Evolutionary conservation across 2,797 vertebrate species (phyloP).

Genomic region (Danio aesculapii): DNA sequence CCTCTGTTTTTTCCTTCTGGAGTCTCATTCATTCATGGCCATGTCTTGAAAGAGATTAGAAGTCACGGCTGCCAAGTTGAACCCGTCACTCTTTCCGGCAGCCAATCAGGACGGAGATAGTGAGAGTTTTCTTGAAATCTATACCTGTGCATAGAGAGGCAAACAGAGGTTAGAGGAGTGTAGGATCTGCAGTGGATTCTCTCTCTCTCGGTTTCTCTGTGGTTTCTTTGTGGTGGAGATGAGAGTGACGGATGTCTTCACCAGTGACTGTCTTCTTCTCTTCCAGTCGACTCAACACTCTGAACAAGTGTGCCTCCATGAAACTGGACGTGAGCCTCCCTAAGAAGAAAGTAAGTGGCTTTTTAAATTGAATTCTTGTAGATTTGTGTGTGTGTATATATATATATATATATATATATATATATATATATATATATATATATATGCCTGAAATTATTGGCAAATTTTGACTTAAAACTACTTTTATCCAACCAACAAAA

Average conservation of each 20-base stretch:
- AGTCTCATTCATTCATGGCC: conserved; percentile 37
- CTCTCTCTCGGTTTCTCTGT: conserved; percentile 6
- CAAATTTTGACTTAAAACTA: too few relatives aligned
- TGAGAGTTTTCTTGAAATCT: conserved; percentile 38
- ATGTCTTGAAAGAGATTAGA: conserved; percentile 47
- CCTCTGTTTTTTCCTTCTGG: conserved; percentile 23
- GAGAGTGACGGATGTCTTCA: conserved; percentile 26
- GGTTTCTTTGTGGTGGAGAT: conserved; percentile 37
- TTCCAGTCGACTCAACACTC: conserved; percentile 92
- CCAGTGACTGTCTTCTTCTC: conserved; percentile 63
- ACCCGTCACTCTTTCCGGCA: conserved; percentile 11
- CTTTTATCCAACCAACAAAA: too few relatives aligned
- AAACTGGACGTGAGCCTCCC: conserved; percentile 96
- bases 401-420: too few relatives aligned
- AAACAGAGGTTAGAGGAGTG: conserved; percentile 29
- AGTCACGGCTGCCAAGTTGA: conserved; percentile 21
- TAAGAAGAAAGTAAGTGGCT: conserved; percentile 91
- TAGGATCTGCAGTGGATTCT: conserved; percentile 17
- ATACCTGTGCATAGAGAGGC: conserved; percentile 47
- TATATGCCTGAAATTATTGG: too few relatives aligned
- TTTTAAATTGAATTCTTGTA: background rate
- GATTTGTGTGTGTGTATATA: too few relatives aligned
- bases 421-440: too few relatives aligned
- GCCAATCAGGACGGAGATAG: conserved; percentile 39
- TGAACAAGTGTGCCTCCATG: conserved; percentile 99